Base-by-base conservation (phyloP, 2,113 vertebrate species). In the Paramisgurnus dabryanus region DNA sequence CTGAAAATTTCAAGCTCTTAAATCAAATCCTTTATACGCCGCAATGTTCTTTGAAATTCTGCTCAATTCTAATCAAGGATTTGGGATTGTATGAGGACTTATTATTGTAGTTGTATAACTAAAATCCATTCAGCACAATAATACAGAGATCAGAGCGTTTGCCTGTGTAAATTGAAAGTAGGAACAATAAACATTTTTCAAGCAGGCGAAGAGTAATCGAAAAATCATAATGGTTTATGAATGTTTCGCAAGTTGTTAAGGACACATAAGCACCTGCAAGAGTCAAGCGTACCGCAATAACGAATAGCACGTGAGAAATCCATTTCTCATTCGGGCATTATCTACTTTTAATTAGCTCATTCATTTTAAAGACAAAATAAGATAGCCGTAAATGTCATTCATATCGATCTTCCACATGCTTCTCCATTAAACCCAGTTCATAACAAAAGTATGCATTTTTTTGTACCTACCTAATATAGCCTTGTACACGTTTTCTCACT, bases 261-360 rank as follows among this genome's bases (percentile, higher is more conserved):
- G 76, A 72, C 72, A 22, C 73, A 40, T 43, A 73, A 74, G 82
- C 78, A 72, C 22, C 64, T 65, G 70, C 60, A 78, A 67, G 81
- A 78, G 78, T 78, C 76, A 79, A 78, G 75, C 78, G 27, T 34
- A 34, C 0, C 27, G 1, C 27, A 34, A 34, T 34, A 34, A 34
- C 27, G 27, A 34, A 34, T 81, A 81, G 61, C 78, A 65, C 83
- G 74, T 72, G 43, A 70, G 57, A 79, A 83, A 85, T 87, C 73
- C 78, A 84, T 87, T 82, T 69, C 78, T 75, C 67, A 57, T 82
- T 85, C 12, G 55, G 50, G 8, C 65, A 40, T 69, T 65, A 70
- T 79, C 79, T 80, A 61, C 76, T 78, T 76, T 83, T 85, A 80
- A 84, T 85, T 86, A 82, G 82, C 74, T 65, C 49, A 61, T 82